Conservation (phyloP, 92 coral and sea anemone species). For the Isaurus tuberculatus region DNA sequence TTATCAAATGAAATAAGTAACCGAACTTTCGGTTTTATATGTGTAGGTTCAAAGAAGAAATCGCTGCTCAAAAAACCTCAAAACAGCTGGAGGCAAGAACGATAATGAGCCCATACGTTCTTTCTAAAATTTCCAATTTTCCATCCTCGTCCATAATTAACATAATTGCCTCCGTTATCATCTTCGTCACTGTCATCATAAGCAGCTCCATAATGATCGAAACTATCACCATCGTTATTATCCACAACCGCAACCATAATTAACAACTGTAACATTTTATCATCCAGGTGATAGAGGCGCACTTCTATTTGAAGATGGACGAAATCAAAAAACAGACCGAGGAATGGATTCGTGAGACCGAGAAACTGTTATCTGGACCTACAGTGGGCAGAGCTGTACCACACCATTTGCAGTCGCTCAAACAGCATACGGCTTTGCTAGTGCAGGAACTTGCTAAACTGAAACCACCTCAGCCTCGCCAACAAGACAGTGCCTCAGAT, state of each 20-base stretch:
- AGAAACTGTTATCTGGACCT: constrained; percentile 73
- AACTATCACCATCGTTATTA: background rate
- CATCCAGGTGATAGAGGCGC: constrained; percentile 89
- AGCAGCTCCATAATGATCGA: background rate
- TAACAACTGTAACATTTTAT: background rate
- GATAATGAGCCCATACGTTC: too few species aligned
- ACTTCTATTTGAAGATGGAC: constrained; percentile 95
- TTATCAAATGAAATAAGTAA: too few species aligned
- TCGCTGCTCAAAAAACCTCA: too few species aligned
- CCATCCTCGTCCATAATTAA: background rate
- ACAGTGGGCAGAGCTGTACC: constrained; percentile 88
- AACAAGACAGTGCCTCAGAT: constrained; percentile 7
- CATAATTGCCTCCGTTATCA: background rate
- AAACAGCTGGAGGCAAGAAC: too few species aligned
- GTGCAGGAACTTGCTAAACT: constrained; percentile 82
- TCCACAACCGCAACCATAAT: background rate
- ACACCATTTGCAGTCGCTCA: constrained; percentile 90
- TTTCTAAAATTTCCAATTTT: too few species aligned
- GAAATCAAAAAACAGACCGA: constrained; percentile 92
- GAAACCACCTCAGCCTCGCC: constrained; percentile 59
- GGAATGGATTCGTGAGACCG: constrained; percentile 91
- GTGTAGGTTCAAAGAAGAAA: too few species aligned
- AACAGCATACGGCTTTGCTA: constrained; percentile 88
- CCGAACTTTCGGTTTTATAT: too few species aligned
- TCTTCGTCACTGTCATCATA: background rate